A percentile compares a stretch with the other conserved stretches of the same genome.
Evolutionary conservation across 1,140 invertebrate species (phyloP).

Genomic region (Charaxes varanes): DNA sequence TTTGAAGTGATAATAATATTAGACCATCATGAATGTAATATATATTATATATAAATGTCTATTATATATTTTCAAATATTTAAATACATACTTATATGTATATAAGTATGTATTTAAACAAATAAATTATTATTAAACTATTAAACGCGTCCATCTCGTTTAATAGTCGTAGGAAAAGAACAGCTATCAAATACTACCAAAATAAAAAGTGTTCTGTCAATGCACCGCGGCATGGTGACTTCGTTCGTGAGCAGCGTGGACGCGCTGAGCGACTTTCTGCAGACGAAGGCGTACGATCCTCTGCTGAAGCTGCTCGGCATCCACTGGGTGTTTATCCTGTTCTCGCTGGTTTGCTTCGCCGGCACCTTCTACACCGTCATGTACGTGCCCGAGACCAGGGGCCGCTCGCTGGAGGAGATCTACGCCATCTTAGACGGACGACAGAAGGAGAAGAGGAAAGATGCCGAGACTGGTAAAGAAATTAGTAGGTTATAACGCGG

Average conservation of each 20-base stretch:
- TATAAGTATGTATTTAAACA: too few relatives aligned
- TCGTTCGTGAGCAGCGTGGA: conserved; percentile 55
- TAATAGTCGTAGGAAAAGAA: too few relatives aligned
- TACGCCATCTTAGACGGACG: conserved; percentile 53
- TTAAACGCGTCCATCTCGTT: too few relatives aligned
- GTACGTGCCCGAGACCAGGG: conserved; percentile 64
- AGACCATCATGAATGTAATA: too few relatives aligned
- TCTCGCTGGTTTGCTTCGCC: conserved; percentile 56
- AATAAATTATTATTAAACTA: too few relatives aligned
- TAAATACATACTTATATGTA: too few relatives aligned
- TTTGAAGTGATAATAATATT: too few relatives aligned
- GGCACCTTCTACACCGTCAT: conserved; percentile 57
- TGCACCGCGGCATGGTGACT: conserved; percentile 61
- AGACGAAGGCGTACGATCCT: conserved; percentile 62
- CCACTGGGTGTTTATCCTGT: conserved; percentile 65
- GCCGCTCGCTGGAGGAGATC: conserved; percentile 57
- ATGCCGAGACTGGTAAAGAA: conserved; percentile 41
- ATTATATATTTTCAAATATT: too few relatives aligned
- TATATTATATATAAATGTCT: too few relatives aligned
- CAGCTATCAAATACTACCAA: too few relatives aligned
- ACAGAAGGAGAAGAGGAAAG: conserved; percentile 60
- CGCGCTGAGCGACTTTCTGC: conserved; percentile 61
- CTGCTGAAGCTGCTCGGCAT: conserved; percentile 59
- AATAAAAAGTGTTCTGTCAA: conserved; percentile 15
- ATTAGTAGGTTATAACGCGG: conserved; percentile 44